These are phyloP conservation scores for Luperina testacea DNA, from an alignment of 2,888 invertebrate species.

Conservation along the genomic window DNA sequence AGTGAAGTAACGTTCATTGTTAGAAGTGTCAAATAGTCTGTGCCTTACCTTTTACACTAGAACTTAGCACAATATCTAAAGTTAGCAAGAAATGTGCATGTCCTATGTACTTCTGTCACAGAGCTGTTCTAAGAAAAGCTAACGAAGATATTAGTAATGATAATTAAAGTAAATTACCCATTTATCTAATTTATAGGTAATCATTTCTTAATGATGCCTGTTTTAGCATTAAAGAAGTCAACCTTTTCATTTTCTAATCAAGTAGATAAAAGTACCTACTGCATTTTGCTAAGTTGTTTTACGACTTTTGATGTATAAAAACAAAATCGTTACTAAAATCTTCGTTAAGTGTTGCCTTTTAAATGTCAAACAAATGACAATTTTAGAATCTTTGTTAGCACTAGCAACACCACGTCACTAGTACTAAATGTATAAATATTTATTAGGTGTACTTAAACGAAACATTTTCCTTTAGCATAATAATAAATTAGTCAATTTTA, in stretches of 20 bases:
- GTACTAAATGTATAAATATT: slow-evolving; percentile 70
- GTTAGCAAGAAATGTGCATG: slow-evolving; percentile 55
- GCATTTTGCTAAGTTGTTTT: neutral
- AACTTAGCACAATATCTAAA: slow-evolving; percentile 66
- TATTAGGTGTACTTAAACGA: slow-evolving; percentile 67
- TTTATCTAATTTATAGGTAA: neutral
- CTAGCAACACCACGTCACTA: slow-evolving; percentile 71
- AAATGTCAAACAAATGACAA: slow-evolving; percentile 23
- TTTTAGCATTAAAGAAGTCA: slow-evolving; percentile 2
- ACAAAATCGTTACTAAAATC: slow-evolving; percentile 53
- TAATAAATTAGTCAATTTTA: slow-evolving; percentile 85
- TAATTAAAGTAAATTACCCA: slow-evolving; percentile 10
- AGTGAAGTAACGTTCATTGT: slow-evolving; percentile 23
- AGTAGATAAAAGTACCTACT: neutral
- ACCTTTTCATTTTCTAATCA: slow-evolving; percentile 16
- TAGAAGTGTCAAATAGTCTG: slow-evolving; percentile 75
- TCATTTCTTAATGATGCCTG: slow-evolving; percentile 21
- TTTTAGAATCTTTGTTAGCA: slow-evolving; percentile 51
- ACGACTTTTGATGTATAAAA: neutral
- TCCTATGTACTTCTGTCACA: slow-evolving; percentile 52
- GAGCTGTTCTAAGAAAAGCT: slow-evolving; percentile 44
- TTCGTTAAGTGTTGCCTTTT: slow-evolving; percentile 43
- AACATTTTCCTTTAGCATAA: slow-evolving; percentile 78
- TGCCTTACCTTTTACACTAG: slow-evolving; percentile 77
- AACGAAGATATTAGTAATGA: slow-evolving; percentile 59